A percentile compares a stretch with the other conserved stretches of the same genome.
These are phyloP conservation scores for Callipepla californica DNA, from an alignment of 2,113 vertebrate genomes.

Conservation along the genomic window DNA sequence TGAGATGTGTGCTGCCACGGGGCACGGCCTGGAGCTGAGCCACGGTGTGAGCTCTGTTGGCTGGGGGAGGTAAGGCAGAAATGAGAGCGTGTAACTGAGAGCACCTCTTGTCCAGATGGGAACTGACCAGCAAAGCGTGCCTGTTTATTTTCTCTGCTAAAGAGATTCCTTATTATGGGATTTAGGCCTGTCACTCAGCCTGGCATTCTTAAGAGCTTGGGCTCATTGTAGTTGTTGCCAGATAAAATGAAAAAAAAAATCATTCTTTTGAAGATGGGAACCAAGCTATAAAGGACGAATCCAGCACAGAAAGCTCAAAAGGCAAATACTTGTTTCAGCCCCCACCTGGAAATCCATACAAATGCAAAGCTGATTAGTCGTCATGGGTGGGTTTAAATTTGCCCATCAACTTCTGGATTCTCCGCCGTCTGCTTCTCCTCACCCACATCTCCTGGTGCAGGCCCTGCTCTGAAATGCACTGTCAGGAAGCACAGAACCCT, in stretches of 20 bases:
- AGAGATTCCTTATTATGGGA: neutral
- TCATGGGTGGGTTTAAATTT: neutral
- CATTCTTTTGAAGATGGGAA: neutral
- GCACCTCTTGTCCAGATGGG: neutral
- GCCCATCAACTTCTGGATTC: neutral
- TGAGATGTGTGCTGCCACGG: neutral
- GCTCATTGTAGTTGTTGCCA: neutral
- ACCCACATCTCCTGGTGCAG: rapidly evolving
- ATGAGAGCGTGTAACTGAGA: neutral
- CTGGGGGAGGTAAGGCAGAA: neutral
- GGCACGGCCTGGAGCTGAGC: neutral
- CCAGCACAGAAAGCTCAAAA: neutral
- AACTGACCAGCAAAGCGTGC: neutral
- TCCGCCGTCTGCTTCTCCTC: neutral
- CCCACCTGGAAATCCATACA: neutral
- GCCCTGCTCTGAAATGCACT: neutral
- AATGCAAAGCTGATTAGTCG: neutral
- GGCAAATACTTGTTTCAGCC: neutral
- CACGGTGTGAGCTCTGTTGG: neutral
- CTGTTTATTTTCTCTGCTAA: neutral
- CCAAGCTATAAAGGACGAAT: neutral
- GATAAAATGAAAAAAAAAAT: neutral
- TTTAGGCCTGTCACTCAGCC: neutral
- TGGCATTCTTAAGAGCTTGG: neutral
- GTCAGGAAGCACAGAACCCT: neutral